phyloP scores from a whole-genome alignment of 2,888 invertebrate species.

The Eristalis pertinax region DNA sequence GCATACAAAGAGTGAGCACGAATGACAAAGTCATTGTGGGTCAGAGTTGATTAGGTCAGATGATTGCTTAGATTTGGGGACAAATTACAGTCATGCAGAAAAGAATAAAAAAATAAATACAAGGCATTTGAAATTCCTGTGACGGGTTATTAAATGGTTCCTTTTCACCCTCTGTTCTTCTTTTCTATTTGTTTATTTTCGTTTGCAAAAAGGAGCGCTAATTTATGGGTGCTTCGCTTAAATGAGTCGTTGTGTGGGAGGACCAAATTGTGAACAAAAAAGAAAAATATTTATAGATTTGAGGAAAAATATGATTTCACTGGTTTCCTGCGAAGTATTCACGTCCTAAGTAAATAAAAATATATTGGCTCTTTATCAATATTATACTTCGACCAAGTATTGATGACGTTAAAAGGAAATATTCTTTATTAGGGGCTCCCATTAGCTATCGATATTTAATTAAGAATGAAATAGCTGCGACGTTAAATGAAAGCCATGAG shows the following conservation, averaged over 20 bases:
- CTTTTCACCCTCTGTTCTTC: background rate
- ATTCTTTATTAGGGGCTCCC: background rate
- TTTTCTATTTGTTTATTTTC: background rate
- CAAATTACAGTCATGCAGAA: slow-evolving; percentile 37
- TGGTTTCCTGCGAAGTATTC: background rate
- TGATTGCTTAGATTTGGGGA: slow-evolving; percentile 40
- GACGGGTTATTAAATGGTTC: slow-evolving; percentile 8
- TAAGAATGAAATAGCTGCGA: background rate
- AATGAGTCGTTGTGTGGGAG: background rate
- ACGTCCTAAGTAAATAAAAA: background rate
- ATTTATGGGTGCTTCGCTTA: slow-evolving; percentile 1
- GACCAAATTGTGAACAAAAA: background rate
- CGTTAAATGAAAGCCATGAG: background rate
- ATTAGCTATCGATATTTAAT: background rate
- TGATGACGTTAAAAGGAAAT: background rate
- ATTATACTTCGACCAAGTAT: background rate
- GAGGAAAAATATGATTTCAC: background rate
- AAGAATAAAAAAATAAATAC: background rate
- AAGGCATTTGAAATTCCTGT: background rate
- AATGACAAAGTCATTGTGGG: slow-evolving; percentile 20
- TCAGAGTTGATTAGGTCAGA: slow-evolving; percentile 50
- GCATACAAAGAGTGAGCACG: background rate
- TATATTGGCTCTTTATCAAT: background rate
- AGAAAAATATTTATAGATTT: background rate
- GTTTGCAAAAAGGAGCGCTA: background rate